Evolutionary conservation across 2,888 invertebrate species (phyloP), one percentile per base, ranked within the genome.

Genomic region (Agriopis marginaria): DNA sequence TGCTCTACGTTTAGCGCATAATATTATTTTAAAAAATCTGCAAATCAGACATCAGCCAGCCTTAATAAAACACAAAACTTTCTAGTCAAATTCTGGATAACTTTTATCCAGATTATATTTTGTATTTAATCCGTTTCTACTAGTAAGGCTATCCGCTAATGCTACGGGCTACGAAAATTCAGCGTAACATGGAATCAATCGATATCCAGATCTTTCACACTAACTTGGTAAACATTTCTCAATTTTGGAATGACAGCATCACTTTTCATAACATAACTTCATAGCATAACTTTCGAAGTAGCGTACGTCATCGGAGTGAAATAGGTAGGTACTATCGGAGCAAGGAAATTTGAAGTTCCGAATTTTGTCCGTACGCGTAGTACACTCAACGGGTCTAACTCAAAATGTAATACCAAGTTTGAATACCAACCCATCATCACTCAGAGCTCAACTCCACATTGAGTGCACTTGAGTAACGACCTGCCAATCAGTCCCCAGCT

Each of bases 401-500:
- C 54, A 53, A 63, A 55, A 45, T 7, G 49, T 65, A 56, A 51
- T 49, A 58, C 23, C 58, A 45, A 65, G 55, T 67, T 67, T 58
- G 67, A 67, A 67, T 63, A 63, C 79, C 80, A 78, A 83, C 77
- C 77, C 79, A 84, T 86, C 83, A 86, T 84, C 82, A 83, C 80
- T 83, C 80, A 75, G 73, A 72, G 32, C 66, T 54, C 78, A 84
- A 85, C 86, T 86, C 88, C 87, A 90, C 91, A 91, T 91, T 90
- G 86, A 91, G 85, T 85, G 78, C 83, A 87, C 84, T 87, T 94
- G 93, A 94, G 89, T 93, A 94, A 94, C 92, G 94, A 92, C 91
- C 92, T 94, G 94, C 93, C 94, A 94, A 94, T 94, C 94, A 94
- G 90, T 78, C 88, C 87, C 89, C 88, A 82, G 88, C 90, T 93